These are phyloP conservation scores for Drosophila paulistorum DNA, from an alignment of 1,140 invertebrate species.

Conservation along the genomic window DNA sequence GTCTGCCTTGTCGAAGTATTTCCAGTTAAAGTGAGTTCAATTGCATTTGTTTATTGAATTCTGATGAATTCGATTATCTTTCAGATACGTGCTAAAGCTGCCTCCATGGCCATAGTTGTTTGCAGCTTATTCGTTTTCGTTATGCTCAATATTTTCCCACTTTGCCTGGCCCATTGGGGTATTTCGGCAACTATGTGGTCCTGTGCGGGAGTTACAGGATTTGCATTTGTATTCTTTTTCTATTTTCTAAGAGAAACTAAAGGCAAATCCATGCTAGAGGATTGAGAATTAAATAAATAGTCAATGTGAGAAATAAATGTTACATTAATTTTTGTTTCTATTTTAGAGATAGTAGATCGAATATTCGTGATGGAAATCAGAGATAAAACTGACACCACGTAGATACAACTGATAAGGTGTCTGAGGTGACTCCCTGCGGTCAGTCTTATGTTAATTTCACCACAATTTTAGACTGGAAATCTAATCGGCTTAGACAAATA, in stretches of 20 bases:
- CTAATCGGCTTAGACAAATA: neutral
- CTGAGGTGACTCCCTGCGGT: neutral
- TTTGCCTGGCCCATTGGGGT: constrained; percentile 62
- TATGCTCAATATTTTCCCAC: constrained; percentile 65
- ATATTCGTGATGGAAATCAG: neutral
- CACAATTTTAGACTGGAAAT: constrained; percentile 3
- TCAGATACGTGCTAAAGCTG: constrained; percentile 70
- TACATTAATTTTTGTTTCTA: too few species aligned
- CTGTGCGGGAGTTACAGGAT: constrained; percentile 47
- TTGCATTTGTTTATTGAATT: neutral
- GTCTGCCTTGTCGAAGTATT: constrained; percentile 68
- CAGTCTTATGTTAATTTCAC: neutral
- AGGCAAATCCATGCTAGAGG: constrained; percentile 73
- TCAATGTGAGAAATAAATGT: neutral
- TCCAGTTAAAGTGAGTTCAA: constrained; percentile 57
- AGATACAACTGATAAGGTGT: constrained; percentile 7
- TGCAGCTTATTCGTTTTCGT: constrained; percentile 64
- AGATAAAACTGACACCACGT: neutral
- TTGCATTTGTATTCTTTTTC: constrained; percentile 55
- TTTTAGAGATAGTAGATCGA: neutral
- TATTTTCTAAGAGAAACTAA: constrained; percentile 74
- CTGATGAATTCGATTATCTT: constrained; percentile 10
- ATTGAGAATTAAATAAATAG: constrained; percentile 29
- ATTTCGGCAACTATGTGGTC: constrained; percentile 73
- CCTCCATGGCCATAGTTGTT: constrained; percentile 55